Evolutionary conservation across 1,140 invertebrate genomes (phyloP).

Genomic region (Drosophila hydei): DNA sequence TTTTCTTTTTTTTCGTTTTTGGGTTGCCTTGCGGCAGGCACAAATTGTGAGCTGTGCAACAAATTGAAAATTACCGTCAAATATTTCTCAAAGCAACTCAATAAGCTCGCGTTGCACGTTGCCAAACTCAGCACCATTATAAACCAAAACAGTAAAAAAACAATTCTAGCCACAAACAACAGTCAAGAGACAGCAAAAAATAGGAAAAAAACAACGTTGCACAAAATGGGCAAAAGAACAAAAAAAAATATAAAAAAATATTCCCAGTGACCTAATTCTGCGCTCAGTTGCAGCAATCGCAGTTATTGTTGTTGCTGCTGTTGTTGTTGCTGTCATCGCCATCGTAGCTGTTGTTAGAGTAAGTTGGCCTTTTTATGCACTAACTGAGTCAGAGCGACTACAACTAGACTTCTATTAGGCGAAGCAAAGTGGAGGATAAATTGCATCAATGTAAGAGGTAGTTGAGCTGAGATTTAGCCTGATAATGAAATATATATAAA

Average conservation of each 20-base stretch:
- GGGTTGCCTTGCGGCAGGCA: slow-evolving; percentile 22
- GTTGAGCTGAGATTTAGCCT: no score
- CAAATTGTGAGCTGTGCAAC: slow-evolving; percentile 32
- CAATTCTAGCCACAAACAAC: slow-evolving; percentile 51
- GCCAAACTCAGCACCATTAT: slow-evolving; percentile 35
- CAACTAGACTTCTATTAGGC: no score
- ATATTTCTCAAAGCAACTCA: slow-evolving; percentile 46
- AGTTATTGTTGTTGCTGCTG: slow-evolving; percentile 54
- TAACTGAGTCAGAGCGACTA: background rate
- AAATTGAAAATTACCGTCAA: slow-evolving; percentile 54
- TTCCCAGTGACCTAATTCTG: slow-evolving; percentile 76
- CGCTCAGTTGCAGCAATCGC: slow-evolving; percentile 59
- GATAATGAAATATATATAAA: no score
- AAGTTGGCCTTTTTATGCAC: slow-evolving; percentile 64
- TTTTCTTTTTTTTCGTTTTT: slow-evolving; percentile 4
- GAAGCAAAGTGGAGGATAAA: no score
- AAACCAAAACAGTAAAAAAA: slow-evolving; percentile 41
- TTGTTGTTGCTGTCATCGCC: slow-evolving; percentile 51
- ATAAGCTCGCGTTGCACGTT: slow-evolving; percentile 31
- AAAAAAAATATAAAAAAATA: slow-evolving; percentile 61
- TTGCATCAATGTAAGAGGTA: no score
- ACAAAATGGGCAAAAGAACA: slow-evolving; percentile 58
- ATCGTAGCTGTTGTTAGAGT: slow-evolving; percentile 64
- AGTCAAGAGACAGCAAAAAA: slow-evolving; percentile 36
- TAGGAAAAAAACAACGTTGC: slow-evolving; percentile 39